A percentile compares a stretch with the other conserved stretches of the same genome.
Evolutionary conservation across 2,797 vertebrate species (phyloP).

Genomic region (Pseudochromis fuscus): DNA sequence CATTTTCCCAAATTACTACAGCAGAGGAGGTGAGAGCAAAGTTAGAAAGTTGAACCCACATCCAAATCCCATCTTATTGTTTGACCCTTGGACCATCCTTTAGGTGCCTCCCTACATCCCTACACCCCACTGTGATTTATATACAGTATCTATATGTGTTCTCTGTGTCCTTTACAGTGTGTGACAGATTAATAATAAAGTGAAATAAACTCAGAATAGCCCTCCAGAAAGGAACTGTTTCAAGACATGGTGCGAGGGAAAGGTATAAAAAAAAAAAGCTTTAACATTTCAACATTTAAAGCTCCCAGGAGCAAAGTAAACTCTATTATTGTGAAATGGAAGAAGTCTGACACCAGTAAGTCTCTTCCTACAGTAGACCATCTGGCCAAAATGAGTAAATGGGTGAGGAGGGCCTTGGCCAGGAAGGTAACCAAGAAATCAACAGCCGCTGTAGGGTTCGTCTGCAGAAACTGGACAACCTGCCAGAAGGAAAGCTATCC

Average conservation of each 20-base stretch:
- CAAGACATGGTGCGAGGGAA: background rate
- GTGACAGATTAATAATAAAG: too few relatives aligned
- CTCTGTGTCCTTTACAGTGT: too few relatives aligned
- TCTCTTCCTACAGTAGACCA: constrained; percentile 9
- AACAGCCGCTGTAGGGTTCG: constrained; percentile 8
- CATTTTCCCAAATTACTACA: too few relatives aligned
- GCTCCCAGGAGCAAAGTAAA: constrained; percentile 31
- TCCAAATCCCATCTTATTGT: too few relatives aligned
- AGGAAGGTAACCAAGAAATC: constrained; percentile 31
- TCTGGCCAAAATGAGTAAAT: constrained; percentile 27
- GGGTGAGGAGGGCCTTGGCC: constrained; percentile 9
- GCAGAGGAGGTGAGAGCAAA: too few relatives aligned
- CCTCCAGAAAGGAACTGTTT: constrained; percentile 1
- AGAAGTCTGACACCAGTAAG: constrained; percentile 28
- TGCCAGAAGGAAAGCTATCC: constrained; percentile 34
- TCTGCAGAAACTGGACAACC: constrained; percentile 11
- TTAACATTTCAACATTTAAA: constrained; percentile 22
- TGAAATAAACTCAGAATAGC: background rate
- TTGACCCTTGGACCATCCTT: too few relatives aligned
- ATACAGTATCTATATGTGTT: too few relatives aligned
- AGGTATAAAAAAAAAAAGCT: constrained; percentile 1
- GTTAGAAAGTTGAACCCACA: too few relatives aligned
- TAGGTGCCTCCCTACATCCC: too few relatives aligned
- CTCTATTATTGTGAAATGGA: constrained; percentile 23
- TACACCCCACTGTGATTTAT: too few relatives aligned